A percentile compares a stretch with the other conserved stretches of the same genome.
Evolutionary conservation across 2,113 vertebrate genomes (phyloP).

Genomic region (Xiphophorus hellerii): DNA sequence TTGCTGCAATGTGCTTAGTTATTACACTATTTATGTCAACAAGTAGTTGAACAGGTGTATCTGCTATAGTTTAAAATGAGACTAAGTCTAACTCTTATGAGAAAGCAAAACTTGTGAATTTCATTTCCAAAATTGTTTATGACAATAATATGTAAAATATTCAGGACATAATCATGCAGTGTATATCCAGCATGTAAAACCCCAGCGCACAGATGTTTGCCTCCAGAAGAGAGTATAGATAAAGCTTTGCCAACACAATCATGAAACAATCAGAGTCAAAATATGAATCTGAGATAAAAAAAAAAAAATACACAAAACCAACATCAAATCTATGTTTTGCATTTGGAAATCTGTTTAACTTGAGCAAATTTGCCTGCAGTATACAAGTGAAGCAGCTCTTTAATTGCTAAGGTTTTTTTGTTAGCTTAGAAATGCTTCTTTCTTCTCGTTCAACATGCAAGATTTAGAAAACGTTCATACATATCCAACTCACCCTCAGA

Average conservation of each 20-base stretch:
- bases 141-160: neutral
- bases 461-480: constrained; percentile 10
- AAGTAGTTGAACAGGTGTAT: neutral
- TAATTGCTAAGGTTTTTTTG: neutral
- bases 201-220: neutral
- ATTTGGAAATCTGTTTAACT: constrained; percentile 1
- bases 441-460: constrained; percentile 1
- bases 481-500: neutral
- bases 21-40: neutral
- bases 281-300: neutral
- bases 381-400: neutral
- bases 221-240: neutral
- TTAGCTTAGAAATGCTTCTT: neutral
- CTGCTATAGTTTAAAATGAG: too few relatives aligned
- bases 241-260: neutral
- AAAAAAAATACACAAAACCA: neutral
- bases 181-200: neutral
- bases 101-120: neutral
- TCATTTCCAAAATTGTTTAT: neutral
- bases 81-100: neutral
- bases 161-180: neutral
- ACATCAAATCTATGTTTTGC: constrained; percentile 7
- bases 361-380: constrained; percentile 1
- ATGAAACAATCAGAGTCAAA: constrained; percentile 15
- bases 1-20: neutral